Percentiles rank a stretch among this genome's conserved stretches.
phyloP scores from a whole-genome alignment of 2,888 invertebrate genomes.

The Chesias legatella region DNA sequence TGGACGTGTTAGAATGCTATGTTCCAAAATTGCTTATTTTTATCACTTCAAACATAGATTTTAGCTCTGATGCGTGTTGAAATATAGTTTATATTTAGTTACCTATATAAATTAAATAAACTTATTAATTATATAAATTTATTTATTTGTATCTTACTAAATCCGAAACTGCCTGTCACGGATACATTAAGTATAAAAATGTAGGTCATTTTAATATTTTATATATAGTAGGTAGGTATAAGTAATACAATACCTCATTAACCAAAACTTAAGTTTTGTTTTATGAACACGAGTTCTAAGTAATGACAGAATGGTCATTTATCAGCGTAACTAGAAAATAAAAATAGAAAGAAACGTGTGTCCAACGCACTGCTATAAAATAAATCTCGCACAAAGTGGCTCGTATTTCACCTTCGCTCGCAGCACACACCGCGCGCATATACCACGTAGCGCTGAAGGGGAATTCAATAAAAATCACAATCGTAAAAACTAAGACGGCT shows the following conservation, averaged over 20 bases:
- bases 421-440: conserved; percentile 52
- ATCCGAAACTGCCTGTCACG: no score
- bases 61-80: no score
- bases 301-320: conserved; percentile 24
- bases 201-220: background rate
- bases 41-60: no score
- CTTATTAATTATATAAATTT: no score
- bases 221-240: background rate
- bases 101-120: no score
- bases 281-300: no score
- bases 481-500: conserved; percentile 76
- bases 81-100: no score
- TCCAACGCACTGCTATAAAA: conserved; percentile 65
- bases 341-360: conserved; percentile 47
- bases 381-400: conserved; percentile 67
- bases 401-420: conserved; percentile 73
- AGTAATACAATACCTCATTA: background rate
- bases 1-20: no score
- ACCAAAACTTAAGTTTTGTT: background rate
- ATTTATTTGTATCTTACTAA: no score
- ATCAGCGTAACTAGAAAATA: conserved; percentile 40
- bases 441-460: conserved; percentile 48
- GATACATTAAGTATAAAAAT: no score
- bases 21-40: no score
- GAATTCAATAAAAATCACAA: conserved; percentile 78